A percentile compares a stretch with the other conserved stretches of the same genome.
Evolutionary conservation across 92 coral and sea anemone genomes (phyloP).

Genomic region (Phenganax marumi): DNA sequence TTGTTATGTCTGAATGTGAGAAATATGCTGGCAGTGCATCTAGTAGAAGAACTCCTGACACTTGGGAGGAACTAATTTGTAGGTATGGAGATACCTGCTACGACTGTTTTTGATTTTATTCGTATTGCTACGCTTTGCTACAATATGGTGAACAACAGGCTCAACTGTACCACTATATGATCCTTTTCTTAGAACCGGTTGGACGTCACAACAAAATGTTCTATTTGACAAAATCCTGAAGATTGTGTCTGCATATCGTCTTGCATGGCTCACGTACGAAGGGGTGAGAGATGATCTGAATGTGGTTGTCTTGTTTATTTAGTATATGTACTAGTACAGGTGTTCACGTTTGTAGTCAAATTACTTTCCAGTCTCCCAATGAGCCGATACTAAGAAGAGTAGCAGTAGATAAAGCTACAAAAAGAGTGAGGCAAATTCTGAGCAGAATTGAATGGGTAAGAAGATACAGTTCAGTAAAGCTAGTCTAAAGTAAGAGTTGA

Average conservation of each 20-base stretch:
- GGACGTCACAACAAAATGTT: slow-evolving; percentile 77
- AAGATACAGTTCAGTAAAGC: too few species aligned
- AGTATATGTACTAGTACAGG: not conserved
- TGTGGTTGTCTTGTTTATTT: too few species aligned
- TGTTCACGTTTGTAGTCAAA: not conserved
- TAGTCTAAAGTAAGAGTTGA: too few species aligned
- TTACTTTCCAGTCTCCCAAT: slow-evolving; percentile 60
- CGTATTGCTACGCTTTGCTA: not conserved
- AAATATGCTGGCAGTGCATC: slow-evolving; percentile 86
- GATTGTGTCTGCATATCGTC: slow-evolving; percentile 79
- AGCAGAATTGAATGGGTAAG: slow-evolving; percentile 85
- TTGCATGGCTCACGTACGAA: slow-evolving; percentile 91
- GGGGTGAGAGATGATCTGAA: slow-evolving; percentile 57
- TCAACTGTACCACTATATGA: not conserved
- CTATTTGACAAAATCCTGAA: slow-evolving; percentile 91
- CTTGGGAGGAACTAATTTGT: slow-evolving; percentile 98
- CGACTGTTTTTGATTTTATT: not conserved
- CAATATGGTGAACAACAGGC: not conserved
- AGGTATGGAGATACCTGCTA: slow-evolving; percentile 57
- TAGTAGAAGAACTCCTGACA: slow-evolving; percentile 94
- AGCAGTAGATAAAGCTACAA: slow-evolving; percentile 96
- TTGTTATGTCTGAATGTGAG: slow-evolving; percentile 96
- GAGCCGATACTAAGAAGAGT: slow-evolving; percentile 90
- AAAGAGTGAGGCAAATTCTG: slow-evolving; percentile 81
- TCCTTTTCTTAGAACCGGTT: slow-evolving; percentile 68